Conservation (phyloP, 1,140 invertebrate species). For the Hyles vespertilio region DNA sequence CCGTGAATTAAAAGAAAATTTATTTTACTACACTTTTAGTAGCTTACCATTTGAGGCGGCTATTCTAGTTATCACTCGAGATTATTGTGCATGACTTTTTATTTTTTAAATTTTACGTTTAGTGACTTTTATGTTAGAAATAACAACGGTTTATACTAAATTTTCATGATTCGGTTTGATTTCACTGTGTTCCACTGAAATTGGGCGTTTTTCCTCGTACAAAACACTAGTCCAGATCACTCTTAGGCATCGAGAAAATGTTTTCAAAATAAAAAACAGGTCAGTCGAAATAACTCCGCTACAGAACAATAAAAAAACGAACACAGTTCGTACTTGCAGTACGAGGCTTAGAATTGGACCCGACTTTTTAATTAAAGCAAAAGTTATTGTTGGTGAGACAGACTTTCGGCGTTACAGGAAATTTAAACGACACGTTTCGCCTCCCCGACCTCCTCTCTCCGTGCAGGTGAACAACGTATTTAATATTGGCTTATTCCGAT, state of each 20-base stretch:
- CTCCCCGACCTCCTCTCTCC: background rate
- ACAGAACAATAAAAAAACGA: too few relatives aligned
- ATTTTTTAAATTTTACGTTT: background rate
- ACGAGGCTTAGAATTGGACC: background rate
- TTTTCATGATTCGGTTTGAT: too few relatives aligned
- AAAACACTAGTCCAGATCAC: too few relatives aligned
- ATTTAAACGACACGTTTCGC: background rate
- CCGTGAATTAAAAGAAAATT: slow-evolving; percentile 17
- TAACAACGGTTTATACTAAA: too few relatives aligned
- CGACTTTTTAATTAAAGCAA: slow-evolving; percentile 24
- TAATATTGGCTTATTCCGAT: slow-evolving; percentile 7
- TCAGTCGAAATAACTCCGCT: too few relatives aligned
- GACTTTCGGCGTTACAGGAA: background rate
- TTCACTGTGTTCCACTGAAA: too few relatives aligned
- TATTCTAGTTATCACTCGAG: background rate
- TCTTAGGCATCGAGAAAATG: too few relatives aligned
- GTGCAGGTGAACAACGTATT: slow-evolving; percentile 2
- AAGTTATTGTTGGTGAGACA: slow-evolving; percentile 17
- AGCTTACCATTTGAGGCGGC: background rate
- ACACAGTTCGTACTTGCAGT: too few relatives aligned
- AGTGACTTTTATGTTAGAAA: background rate
- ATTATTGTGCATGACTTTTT: background rate
- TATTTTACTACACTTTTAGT: slow-evolving; percentile 16
- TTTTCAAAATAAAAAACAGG: too few relatives aligned
- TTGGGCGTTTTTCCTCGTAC: too few relatives aligned